Evolutionary conservation across 2,797 vertebrate genomes (phyloP).

Genomic region (Lepilemur ruficaudatus): DNA sequence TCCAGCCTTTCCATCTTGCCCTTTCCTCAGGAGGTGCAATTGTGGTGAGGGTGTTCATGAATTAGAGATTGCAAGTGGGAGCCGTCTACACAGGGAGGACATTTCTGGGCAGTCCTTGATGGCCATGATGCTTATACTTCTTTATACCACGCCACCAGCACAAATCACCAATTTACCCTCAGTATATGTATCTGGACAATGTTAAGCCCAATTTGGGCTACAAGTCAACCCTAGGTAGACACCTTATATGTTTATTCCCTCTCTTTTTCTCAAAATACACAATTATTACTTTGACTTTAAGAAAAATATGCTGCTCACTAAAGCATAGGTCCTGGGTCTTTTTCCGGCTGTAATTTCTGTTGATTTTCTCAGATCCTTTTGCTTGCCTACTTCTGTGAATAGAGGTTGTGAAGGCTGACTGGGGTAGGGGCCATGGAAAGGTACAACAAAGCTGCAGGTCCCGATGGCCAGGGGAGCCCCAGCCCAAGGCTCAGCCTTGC

Average conservation of each 20-base stretch:
- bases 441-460: background rate
- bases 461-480: background rate
- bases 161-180: background rate
- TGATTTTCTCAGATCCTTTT: background rate
- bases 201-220: background rate
- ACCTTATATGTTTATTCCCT: background rate
- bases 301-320: background rate
- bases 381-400: background rate
- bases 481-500: rapidly evolving
- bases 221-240: background rate
- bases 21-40: background rate
- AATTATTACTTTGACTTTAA: background rate
- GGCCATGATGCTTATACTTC: background rate
- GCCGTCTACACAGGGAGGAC: rapidly evolving
- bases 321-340: background rate
- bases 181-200: background rate
- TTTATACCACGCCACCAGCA: background rate
- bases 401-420: background rate
- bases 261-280: background rate
- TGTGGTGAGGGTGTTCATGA: background rate
- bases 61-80: no score
- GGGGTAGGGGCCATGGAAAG: background rate
- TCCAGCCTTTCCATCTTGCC: background rate
- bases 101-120: background rate
- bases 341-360: background rate